Evolutionary conservation across 1,140 invertebrate species (phyloP), one percentile per base, ranked within the genome.

Genomic region (Galleria mellonella): DNA sequence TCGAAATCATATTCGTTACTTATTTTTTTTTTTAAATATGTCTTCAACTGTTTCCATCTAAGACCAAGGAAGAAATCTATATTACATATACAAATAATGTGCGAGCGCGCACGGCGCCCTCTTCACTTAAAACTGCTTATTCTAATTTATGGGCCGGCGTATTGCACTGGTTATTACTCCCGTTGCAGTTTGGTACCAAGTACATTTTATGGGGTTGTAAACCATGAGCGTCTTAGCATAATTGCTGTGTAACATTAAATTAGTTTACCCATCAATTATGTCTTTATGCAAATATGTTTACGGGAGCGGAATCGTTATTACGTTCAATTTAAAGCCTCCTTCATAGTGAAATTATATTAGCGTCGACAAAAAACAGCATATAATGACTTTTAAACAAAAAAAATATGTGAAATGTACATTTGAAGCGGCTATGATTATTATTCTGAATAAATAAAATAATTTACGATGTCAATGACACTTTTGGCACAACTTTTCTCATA

Each of bases 141-240:
- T 81, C 69, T 81, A 78, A 81, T 82, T 82, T 84, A 82, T 75
- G 46, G 40, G 41, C 56, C 43, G 52, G 51, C 73, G 72, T 77
- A 78, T 79, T 77, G 75, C 70, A 73, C 64, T 78, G 70, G 70
- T 82, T 79, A 75, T 79, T 76, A 77, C 68, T 82, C 72, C 66
- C 63, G 62, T 58, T 79, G 76, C 76, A 83, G 72, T 75, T 74
- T 75, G 65, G 64, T 55, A 47, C 65, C 68, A 75, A 76, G 68
- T 70, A 72, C 70, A 72, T 73, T 78, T 69, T 73, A 79, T 75
- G 70, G 72, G 65, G 74, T 70, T 72, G 68, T 81, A 79, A 79
- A 72, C 69, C 72, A 73, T 70, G 62, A 70, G 59, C 59, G 64
- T 69, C 74, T 78, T 77, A 75, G 72, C 68, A 72, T 81, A 81